Evolutionary conservation across 1,140 invertebrate species (phyloP).

Genomic region (Hylyphantes graminicola): DNA sequence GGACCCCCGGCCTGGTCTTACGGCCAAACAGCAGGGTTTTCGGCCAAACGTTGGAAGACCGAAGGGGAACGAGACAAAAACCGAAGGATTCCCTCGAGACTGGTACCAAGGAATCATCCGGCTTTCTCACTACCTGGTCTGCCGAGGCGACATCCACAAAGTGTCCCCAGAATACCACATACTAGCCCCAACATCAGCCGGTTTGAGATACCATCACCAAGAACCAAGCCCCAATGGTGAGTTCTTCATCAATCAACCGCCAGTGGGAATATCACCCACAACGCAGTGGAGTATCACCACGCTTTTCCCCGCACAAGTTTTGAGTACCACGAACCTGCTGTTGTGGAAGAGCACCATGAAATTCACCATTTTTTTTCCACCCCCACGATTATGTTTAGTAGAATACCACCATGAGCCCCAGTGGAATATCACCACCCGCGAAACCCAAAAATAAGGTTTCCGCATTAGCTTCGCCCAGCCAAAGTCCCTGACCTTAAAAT

Average conservation of each 20-base stretch:
- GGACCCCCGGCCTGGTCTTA: constrained; percentile 34
- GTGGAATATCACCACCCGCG: constrained; percentile 8
- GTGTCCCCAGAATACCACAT: constrained; percentile 12
- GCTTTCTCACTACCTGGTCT: neutral
- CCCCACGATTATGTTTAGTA: neutral
- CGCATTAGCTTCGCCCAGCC: constrained; percentile 37
- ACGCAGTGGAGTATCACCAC: constrained; percentile 13
- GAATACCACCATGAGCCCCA: constrained; percentile 18
- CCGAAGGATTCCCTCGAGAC: constrained; percentile 21
- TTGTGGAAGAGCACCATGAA: constrained; percentile 39
- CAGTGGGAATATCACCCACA: constrained; percentile 45
- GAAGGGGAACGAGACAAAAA: constrained; percentile 42
- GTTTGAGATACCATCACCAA: constrained; percentile 14
- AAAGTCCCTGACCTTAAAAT: constrained; percentile 49
- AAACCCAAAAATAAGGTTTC: constrained; percentile 34
- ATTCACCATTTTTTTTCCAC: constrained; percentile 32
- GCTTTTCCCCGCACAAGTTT: neutral
- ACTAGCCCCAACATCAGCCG: constrained; percentile 26
- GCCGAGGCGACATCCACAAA: neutral
- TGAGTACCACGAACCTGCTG: constrained; percentile 27
- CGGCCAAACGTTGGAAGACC: constrained; percentile 23
- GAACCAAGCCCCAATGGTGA: neutral
- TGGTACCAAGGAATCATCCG: neutral
- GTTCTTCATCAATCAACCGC: constrained; percentile 41
- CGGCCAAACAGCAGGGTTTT: constrained; percentile 49